Conservation (phyloP, 1,140 invertebrate genomes). For the Rhyzopertha dominica region DNA sequence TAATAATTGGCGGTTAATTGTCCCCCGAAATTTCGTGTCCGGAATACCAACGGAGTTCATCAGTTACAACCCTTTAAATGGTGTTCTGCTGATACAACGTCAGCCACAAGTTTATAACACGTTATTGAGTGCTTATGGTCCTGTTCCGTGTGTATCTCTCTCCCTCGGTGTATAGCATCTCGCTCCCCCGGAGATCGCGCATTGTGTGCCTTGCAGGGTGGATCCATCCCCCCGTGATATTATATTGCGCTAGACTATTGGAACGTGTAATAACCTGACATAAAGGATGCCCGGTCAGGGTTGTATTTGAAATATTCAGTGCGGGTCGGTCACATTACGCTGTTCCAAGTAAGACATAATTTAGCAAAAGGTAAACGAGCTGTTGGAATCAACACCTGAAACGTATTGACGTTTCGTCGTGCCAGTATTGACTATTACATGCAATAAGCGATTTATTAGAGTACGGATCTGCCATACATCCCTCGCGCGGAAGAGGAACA, state of each 20-base stretch:
- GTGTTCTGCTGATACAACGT: conserved; percentile 34
- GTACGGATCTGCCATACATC: no score
- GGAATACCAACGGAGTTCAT: no score
- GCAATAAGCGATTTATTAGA: no score
- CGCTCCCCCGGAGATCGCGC: conserved; percentile 17
- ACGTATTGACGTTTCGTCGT: no score
- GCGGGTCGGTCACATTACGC: conserved; percentile 13
- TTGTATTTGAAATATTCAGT: conserved; percentile 14
- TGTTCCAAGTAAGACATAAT: no score
- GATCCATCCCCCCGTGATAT: conserved; percentile 33
- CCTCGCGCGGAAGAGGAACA: conserved; percentile 15
- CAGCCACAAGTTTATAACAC: conserved; percentile 35
- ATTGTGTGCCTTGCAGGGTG: conserved; percentile 21
- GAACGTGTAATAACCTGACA: conserved; percentile 34
- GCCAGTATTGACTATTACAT: no score
- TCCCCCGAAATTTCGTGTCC: no score
- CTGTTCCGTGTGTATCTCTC: no score
- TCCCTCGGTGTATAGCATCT: conserved; percentile 10
- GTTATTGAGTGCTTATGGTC: conserved; percentile 23
- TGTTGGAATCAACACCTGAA: no score
- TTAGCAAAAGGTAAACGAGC: no score
- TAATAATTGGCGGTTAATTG: no score
- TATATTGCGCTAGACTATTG: conserved; percentile 33
- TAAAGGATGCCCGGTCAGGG: no score
- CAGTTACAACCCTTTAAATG: conserved; percentile 28